phyloP scores from a whole-genome alignment of 2,113 vertebrate genomes.

The Petroica traversi region DNA sequence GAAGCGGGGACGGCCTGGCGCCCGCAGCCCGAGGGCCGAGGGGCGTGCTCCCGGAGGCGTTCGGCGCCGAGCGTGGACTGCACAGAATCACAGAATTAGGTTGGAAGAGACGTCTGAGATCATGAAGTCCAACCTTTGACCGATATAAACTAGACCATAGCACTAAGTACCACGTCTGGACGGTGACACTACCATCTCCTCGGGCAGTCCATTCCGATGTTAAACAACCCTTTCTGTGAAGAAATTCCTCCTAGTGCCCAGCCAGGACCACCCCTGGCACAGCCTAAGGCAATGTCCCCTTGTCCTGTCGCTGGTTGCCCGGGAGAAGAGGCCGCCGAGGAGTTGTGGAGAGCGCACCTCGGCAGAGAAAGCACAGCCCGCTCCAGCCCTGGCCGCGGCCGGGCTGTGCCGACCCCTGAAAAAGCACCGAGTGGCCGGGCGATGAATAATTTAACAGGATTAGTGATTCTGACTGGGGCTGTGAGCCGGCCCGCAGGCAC shows the following conservation, averaged over 20 bases:
- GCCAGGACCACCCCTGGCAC: neutral
- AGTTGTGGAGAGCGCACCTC: accelerated
- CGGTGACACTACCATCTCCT: neutral
- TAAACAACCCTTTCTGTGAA: neutral
- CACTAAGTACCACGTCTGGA: neutral
- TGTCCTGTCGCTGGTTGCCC: neutral
- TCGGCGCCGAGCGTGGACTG: no score
- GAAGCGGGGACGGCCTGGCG: no score
- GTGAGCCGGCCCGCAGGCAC: neutral
- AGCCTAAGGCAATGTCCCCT: neutral
- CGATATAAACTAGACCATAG: neutral
- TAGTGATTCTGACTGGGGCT: accelerated
- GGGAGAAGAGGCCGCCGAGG: neutral
- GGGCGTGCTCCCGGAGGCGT: no score
- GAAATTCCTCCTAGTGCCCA: neutral
- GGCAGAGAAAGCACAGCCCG: neutral
- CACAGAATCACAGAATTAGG: accelerated
- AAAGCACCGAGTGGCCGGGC: accelerated
- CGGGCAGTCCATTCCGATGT: no score
- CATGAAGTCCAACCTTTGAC: neutral
- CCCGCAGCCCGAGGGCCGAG: no score
- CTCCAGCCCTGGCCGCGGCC: neutral
- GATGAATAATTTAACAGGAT: neutral
- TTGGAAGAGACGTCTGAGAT: no score
- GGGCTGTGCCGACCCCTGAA: accelerated